These are phyloP conservation scores for Apostichopus parvimensis DNA, from an alignment of 35 echinoderm and acorn worm species.

Conservation along the genomic window DNA sequence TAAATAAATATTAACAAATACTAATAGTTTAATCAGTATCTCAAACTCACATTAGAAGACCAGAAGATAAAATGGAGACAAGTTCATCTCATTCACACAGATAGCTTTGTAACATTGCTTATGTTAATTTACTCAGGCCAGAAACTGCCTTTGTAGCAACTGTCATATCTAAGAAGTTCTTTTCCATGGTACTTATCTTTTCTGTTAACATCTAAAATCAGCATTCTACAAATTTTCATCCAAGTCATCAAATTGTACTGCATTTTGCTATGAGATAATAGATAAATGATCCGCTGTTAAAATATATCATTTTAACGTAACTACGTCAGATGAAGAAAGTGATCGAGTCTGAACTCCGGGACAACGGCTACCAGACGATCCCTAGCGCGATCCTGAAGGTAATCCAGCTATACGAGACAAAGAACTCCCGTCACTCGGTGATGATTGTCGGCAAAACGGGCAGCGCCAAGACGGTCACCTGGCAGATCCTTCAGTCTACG, in stretches of 20 bases:
- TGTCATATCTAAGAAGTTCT: too few species aligned
- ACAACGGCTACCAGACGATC: conserved; percentile 77
- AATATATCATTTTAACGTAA: neutral
- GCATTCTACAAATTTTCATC: neutral
- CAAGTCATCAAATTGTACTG: neutral
- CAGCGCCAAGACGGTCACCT: conserved; percentile 92
- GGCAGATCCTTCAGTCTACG: conserved; percentile 87
- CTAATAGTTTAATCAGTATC: too few species aligned
- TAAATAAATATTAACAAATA: too few species aligned
- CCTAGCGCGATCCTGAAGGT: conserved; percentile 84
- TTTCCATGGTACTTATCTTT: too few species aligned
- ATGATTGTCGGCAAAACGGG: conserved; percentile 99
- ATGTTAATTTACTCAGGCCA: too few species aligned
- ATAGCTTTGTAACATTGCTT: too few species aligned
- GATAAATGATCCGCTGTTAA: neutral
- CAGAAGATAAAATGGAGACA: too few species aligned
- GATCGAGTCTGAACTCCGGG: conserved; percentile 84
- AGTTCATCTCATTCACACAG: too few species aligned
- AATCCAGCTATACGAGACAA: conserved; percentile 99
- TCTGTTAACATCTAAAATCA: too few species aligned
- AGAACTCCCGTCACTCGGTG: conserved; percentile 98
- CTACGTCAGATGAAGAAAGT: conserved; percentile 82
- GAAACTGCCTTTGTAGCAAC: too few species aligned
- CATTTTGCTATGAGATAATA: neutral
- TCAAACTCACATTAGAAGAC: too few species aligned